phyloP scores from a whole-genome alignment of 2,888 invertebrate species.

The Fabriciana adippe region DNA sequence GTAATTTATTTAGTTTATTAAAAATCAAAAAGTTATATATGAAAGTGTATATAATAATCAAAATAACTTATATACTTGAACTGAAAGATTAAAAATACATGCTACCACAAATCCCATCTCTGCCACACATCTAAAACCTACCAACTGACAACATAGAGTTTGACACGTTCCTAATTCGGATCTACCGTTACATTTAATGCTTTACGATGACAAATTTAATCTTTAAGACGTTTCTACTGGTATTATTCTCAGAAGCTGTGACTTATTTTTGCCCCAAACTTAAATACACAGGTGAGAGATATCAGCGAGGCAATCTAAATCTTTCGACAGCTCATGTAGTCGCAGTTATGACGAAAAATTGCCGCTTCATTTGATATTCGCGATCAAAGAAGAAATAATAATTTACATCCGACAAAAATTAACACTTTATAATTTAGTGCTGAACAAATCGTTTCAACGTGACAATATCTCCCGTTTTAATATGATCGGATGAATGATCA shows the following conservation, averaged over 20 bases:
- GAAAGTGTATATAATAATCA: too few relatives aligned
- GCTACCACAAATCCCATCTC: too few relatives aligned
- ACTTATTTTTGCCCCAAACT: constrained; percentile 81
- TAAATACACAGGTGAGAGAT: constrained; percentile 81
- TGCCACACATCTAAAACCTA: background rate
- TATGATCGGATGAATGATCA: constrained; percentile 15
- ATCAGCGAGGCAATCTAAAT: constrained; percentile 76
- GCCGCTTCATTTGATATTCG: constrained; percentile 67
- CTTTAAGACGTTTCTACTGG: constrained; percentile 74
- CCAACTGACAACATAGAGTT: constrained; percentile 6
- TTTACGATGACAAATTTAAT: constrained; percentile 80
- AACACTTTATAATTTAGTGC: constrained; percentile 30
- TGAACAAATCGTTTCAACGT: constrained; percentile 32
- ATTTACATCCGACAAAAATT: constrained; percentile 39
- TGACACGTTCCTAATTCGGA: constrained; percentile 19
- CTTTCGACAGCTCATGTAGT: constrained; percentile 54
- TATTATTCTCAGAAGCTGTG: constrained; percentile 78
- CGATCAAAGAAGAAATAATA: constrained; percentile 72
- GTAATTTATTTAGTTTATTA: too few relatives aligned
- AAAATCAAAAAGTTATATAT: too few relatives aligned
- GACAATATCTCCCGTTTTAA: constrained; percentile 25
- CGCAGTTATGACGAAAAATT: constrained; percentile 71
- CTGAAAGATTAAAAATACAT: too few relatives aligned
- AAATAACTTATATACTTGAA: too few relatives aligned
- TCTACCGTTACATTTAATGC: constrained; percentile 57